These are phyloP conservation scores for Dreissena rostriformis DNA, from an alignment of 1,140 invertebrate species.

Conservation along the genomic window DNA sequence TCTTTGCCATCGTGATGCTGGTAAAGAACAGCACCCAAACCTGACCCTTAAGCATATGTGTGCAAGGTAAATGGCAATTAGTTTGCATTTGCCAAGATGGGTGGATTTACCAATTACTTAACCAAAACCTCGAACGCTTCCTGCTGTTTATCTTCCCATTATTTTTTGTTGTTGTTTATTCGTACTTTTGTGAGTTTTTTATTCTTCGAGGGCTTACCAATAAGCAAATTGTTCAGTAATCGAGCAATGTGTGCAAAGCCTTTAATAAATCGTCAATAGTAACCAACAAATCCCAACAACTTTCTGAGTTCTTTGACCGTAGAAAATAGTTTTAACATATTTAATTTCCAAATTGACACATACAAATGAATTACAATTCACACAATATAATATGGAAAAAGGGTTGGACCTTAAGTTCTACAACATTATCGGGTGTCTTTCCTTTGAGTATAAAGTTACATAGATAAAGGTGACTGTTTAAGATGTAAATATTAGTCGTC, in stretches of 20 bases:
- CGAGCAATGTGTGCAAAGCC: constrained; percentile 62
- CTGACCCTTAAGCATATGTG: constrained; percentile 3
- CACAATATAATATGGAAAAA: too few species aligned
- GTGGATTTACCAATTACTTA: neutral
- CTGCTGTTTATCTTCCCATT: constrained; percentile 18
- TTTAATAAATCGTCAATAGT: constrained; percentile 67
- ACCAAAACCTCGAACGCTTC: constrained; percentile 1
- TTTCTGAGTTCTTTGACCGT: constrained; percentile 61
- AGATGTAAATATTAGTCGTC: too few species aligned
- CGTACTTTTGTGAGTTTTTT: neutral
- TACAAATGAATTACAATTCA: too few species aligned
- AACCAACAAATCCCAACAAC: constrained; percentile 70
- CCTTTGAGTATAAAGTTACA: too few species aligned
- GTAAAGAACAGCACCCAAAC: constrained; percentile 24
- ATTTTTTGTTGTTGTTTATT: neutral
- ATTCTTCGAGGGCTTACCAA: constrained; percentile 46
- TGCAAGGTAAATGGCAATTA: constrained; percentile 12
- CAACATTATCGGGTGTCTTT: too few species aligned
- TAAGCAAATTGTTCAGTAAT: constrained; percentile 59
- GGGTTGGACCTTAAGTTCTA: too few species aligned
- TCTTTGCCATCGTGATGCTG: constrained; percentile 18
- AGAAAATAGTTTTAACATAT: too few species aligned
- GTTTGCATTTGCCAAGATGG: constrained; percentile 16
- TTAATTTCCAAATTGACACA: too few species aligned
- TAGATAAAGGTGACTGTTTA: too few species aligned